Percentiles rank a stretch among this genome's conserved stretches.
Evolutionary conservation across 2,797 vertebrate genomes (phyloP).

Genomic region (Peromyscus nudipes): DNA sequence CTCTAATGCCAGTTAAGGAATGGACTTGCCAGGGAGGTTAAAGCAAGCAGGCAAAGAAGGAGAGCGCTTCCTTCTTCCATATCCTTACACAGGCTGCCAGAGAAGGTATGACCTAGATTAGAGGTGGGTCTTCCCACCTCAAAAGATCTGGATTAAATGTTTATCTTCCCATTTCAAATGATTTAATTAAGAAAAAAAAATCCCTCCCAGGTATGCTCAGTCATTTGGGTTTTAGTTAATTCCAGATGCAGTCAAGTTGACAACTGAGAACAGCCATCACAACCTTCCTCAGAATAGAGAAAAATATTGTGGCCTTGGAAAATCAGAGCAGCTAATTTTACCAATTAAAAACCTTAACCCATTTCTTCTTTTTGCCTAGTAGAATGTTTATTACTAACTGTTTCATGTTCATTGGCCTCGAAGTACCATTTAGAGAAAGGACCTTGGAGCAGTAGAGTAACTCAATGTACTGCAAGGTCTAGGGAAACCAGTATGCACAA

Average conservation of each 20-base stretch:
- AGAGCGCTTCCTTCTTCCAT: not conserved
- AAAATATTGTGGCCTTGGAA: not conserved
- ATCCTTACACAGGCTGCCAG: not conserved
- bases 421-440: constrained; percentile 40
- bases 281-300: not conserved
- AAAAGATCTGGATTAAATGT: not conserved
- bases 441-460: constrained; percentile 25
- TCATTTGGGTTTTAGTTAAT: not conserved
- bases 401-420: constrained; percentile 44
- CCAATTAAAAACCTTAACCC: constrained; percentile 3
- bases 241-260: not conserved
- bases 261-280: not conserved
- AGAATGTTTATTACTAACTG: constrained; percentile 51
- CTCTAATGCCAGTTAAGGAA: not conserved
- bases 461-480: not conserved
- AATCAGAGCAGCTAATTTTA: not conserved
- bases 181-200: not conserved
- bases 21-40: not conserved
- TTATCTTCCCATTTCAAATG: not conserved
- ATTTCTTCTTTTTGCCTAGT: constrained; percentile 32
- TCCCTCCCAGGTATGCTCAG: not conserved
- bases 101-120: not conserved
- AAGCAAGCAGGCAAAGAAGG: not conserved
- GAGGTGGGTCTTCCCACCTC: not conserved
- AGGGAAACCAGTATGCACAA: constrained; percentile 45